phyloP scores from a whole-genome alignment of 1,140 invertebrate species.

The Achatina immaculata region DNA sequence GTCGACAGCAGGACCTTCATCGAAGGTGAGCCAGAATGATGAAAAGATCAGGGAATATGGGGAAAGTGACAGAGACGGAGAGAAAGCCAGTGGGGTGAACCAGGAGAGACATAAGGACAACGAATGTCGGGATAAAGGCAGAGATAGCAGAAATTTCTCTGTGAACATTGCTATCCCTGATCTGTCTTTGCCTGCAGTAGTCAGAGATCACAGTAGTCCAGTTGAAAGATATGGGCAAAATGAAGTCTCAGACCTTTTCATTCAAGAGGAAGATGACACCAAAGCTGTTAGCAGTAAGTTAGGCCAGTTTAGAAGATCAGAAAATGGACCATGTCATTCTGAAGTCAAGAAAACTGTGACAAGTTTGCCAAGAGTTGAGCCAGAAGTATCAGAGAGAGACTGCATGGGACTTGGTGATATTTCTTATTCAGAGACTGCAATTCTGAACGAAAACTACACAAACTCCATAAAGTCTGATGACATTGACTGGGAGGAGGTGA shows the following conservation, averaged over 20 bases:
- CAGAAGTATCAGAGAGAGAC: neutral
- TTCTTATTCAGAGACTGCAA: slow-evolving; percentile 8
- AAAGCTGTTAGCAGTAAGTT: neutral
- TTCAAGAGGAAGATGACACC: slow-evolving; percentile 22
- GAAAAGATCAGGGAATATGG: neutral
- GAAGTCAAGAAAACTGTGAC: neutral
- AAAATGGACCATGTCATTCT: neutral
- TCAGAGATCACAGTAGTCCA: slow-evolving; percentile 24
- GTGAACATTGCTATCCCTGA: slow-evolving; percentile 21
- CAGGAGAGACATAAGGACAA: neutral
- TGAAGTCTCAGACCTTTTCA: slow-evolving; percentile 7
- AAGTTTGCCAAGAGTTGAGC: neutral
- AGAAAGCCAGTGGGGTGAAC: neutral
- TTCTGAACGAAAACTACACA: slow-evolving; percentile 31
- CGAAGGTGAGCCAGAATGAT: neutral
- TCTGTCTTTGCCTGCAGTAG: slow-evolving; percentile 22
- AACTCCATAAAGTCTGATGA: slow-evolving; percentile 32
- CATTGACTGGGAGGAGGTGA: slow-evolving; percentile 26
- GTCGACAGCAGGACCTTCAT: neutral
- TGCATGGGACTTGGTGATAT: neutral
- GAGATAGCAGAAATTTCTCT: neutral
- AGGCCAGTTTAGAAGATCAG: neutral
- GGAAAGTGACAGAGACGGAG: neutral
- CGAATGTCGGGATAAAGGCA: neutral
- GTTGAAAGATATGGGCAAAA: neutral